Base-by-base conservation (phyloP, 2,797 vertebrate species). In the Xiphophorus birchmanni region DNA sequence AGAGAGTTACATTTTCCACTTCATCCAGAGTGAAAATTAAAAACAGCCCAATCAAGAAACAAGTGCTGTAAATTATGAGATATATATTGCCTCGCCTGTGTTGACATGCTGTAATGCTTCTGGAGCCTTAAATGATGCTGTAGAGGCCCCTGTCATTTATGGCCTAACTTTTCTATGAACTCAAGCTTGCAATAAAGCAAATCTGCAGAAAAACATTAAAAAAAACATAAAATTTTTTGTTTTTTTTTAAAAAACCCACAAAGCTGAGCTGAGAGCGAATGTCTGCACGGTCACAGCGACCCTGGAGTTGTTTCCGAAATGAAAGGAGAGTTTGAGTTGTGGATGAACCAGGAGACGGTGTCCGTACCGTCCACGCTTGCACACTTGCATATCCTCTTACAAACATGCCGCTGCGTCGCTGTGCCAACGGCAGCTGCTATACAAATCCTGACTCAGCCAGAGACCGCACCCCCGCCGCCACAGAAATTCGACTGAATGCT, bases 121-220 rank as follows among this genome's bases (percentile, higher is more conserved):
- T 89, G 88, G 81, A 85, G 84, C 75, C 84, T 89, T 87, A 90
- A 87, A 89, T 48, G 78, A 90, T 75, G 81, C 47, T 72, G 76
- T 91, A 81, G 87, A 93, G 88, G 88, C 92, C 21, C 50, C 78
- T 78, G 89, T 88, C 90, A 88, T 85, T 90, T 87, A 87, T 77
- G 77, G 88, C 90, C 86, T 81, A 81, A 91, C 88, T 91, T 89
- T 71, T 83, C 87, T 84, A 84, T 90, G 81, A 91, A 90, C 85
- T 86, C 60, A 5, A 81, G 67, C 73, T 73, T 69, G 80, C 80
- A 89, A 84, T 89, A 81, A 91, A 91, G 80, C 58, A 73, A 84
- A 80, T 84, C 75, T 44, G 4, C 63, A 79, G 83, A 80, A 80
- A 84, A 90, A 90, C 89, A 76, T 80, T 13, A 52, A 58, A n/a